Base-by-base conservation (phyloP, 2,113 vertebrate genomes). In the Egretta garzetta region DNA sequence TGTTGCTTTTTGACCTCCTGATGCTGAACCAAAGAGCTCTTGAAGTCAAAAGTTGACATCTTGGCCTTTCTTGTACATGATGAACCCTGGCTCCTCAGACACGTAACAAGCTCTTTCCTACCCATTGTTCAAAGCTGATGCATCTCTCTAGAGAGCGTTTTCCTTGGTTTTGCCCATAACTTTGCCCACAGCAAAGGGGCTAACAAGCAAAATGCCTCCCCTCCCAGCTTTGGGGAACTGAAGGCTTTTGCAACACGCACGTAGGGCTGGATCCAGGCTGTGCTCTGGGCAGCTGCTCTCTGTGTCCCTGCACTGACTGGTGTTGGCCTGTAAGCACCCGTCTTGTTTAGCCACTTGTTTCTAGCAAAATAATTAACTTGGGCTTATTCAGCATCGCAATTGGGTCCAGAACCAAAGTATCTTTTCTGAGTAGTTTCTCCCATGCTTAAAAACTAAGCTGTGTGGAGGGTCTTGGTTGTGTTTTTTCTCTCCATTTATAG, bases 21-120 rank as follows among this genome's bases (percentile, higher is more conserved):
- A 10, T 41, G 15, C 13, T 55, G 62, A 55, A 27, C 37, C 17
- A 10, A 26, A 23, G 30, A 58, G 35, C 28, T 87, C 55, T 19
- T 8, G 41, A 22, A 67, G 56, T 9, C 37, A 26, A 3, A n/a
- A 67, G 1, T 2, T 50, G 16, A 27, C 6, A 1, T 45, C 66
- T 59, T 26, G 35, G 9, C 24, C 43, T 58, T 64, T 12, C 12
- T 37, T 1, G 1, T 9, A 47, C 1, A 0, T 3, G 14, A 14
- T 7, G 5, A n/a, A 3, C 33, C 12, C 55, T 24, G 23, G 4
- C 5, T 72, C 35, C 68, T 6, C 63, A 15, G 59, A 19, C 15
- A 0, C 0, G 0, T 19, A 24, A 8, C 0, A 9, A 41, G 21
- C 33, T 60, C 20, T 24, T 28, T 45, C 71, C 59, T 3, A 0